These are phyloP conservation scores for Drosophila tripunctata DNA, from an alignment of 2,888 invertebrate genomes.

Conservation along the genomic window DNA sequence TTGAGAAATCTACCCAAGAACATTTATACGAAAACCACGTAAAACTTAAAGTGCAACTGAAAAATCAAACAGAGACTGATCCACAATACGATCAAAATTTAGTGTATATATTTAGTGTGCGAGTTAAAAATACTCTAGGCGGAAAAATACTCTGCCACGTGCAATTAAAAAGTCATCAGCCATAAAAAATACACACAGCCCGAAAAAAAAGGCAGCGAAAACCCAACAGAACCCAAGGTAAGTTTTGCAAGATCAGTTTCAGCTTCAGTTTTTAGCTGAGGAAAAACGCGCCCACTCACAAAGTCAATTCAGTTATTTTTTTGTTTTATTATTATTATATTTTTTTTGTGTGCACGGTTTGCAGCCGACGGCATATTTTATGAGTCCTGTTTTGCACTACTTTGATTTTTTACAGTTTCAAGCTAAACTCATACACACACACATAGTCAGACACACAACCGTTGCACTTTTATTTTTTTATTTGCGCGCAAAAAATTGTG, in stretches of 20 bases:
- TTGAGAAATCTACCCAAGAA: slow-evolving; percentile 18
- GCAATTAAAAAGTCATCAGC: slow-evolving; percentile 69
- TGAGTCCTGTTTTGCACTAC: slow-evolving; percentile 73
- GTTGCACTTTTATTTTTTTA: slow-evolving; percentile 47
- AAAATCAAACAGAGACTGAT: slow-evolving; percentile 46
- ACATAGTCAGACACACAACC: not conserved
- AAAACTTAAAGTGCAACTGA: slow-evolving; percentile 13
- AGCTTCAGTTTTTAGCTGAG: not conserved
- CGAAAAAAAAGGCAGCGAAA: slow-evolving; percentile 11
- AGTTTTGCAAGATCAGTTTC: slow-evolving; percentile 52
- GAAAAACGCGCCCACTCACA: slow-evolving; percentile 50
- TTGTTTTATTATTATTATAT: slow-evolving; percentile 22
- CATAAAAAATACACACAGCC: slow-evolving; percentile 25
- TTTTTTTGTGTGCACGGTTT: slow-evolving; percentile 22
- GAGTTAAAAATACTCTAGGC: slow-evolving; percentile 20
- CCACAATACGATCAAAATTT: slow-evolving; percentile 33
- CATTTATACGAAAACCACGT: slow-evolving; percentile 13
- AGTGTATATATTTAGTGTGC: slow-evolving; percentile 39
- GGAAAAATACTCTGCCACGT: slow-evolving; percentile 40
- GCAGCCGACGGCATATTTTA: slow-evolving; percentile 67
- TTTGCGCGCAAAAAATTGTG: slow-evolving; percentile 41
- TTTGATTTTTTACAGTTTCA: slow-evolving; percentile 77
- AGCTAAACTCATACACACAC: slow-evolving; percentile 44
- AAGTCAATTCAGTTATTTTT: slow-evolving; percentile 55
- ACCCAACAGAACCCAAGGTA: slow-evolving; percentile 60